Base-by-base conservation (phyloP, 2,113 vertebrate species). In the Oryzias javanicus region DNA sequence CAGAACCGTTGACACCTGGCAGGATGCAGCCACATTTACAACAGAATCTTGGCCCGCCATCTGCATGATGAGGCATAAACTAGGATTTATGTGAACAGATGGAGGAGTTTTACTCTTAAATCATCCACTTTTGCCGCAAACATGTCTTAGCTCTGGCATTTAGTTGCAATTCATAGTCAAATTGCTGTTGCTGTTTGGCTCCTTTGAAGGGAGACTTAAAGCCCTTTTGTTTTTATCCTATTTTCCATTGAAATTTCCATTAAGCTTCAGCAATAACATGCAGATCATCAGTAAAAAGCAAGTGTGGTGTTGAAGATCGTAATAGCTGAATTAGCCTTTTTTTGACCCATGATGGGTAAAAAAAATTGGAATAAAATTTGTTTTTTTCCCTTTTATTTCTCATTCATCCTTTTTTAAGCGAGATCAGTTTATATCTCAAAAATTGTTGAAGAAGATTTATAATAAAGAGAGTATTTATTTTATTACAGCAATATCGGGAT, bases 41-140 rank as follows among this genome's bases (percentile, higher is more conserved):
- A 70, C 60, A 46, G 68, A 72, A 48, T 70, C 71, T 69, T 63
- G 58, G 62, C 61, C 74, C 27, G 4, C 70, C 81, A 80, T 82
- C 79, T 84, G 74, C 63, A 73, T 27, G 57, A 66, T 52, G 53
- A 65, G 76, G 49, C 64, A 74, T 73, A 74, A 82, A 78, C 53
- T 15, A 40, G 77, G 64, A 84, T 83, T 83, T 73, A 83, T 67
- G 62, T 19, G 66, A 60, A 42, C 58, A 72, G 74, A 65, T 80
- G 80, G 72, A 67, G 55, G 42, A 52, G 55, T 68, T 75, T 62
- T 63, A 60, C 56, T 61, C 66, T 57, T 79, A 80, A 73, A 72
- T 81, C 78, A 74, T 50, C 44, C 49, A 56, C 42, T 76, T 59
- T 64, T 52, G 25, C 17, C 53, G 53, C 47, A 40, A 20, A 61